phyloP scores from a whole-genome alignment of 1,140 invertebrate species.

The Whitmania pigra region DNA sequence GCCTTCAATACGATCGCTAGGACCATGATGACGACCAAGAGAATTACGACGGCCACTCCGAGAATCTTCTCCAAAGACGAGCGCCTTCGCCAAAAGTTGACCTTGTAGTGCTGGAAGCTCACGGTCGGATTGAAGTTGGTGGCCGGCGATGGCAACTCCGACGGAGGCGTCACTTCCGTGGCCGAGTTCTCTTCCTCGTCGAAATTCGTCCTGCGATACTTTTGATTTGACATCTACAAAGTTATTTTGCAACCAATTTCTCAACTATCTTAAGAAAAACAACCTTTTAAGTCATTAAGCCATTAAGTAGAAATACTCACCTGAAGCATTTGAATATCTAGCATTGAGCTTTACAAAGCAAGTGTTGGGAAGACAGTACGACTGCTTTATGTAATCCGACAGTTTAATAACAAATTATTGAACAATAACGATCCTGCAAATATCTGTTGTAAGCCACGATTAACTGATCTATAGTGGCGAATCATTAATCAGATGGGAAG shows the following conservation, averaged over 20 bases:
- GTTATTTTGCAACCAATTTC: slow-evolving; percentile 1
- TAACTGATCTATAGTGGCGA: too few relatives aligned
- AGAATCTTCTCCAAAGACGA: slow-evolving; percentile 50
- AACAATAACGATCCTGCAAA: too few relatives aligned
- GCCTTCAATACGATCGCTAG: slow-evolving; percentile 32
- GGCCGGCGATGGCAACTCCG: slow-evolving; percentile 25
- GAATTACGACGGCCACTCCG: slow-evolving; percentile 28
- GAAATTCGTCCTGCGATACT: slow-evolving; percentile 45
- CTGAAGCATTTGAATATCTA: slow-evolving; percentile 15
- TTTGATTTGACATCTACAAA: slow-evolving; percentile 43
- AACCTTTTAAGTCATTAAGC: background rate
- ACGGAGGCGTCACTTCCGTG: slow-evolving; percentile 32
- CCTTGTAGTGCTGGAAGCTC: slow-evolving; percentile 32
- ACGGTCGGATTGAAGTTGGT: slow-evolving; percentile 32
- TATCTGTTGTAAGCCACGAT: too few relatives aligned
- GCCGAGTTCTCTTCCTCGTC: slow-evolving; percentile 44
- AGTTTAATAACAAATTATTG: too few relatives aligned
- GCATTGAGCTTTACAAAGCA: background rate
- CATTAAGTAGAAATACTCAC: background rate
- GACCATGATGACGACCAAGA: slow-evolving; percentile 44
- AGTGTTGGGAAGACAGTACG: too few relatives aligned
- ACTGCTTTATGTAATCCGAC: too few relatives aligned
- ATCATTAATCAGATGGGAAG: too few relatives aligned
- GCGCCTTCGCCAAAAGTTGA: slow-evolving; percentile 52
- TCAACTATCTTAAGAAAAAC: background rate